phyloP scores from a whole-genome alignment of 2,797 vertebrate genomes.

The Myotis daubentonii region DNA sequence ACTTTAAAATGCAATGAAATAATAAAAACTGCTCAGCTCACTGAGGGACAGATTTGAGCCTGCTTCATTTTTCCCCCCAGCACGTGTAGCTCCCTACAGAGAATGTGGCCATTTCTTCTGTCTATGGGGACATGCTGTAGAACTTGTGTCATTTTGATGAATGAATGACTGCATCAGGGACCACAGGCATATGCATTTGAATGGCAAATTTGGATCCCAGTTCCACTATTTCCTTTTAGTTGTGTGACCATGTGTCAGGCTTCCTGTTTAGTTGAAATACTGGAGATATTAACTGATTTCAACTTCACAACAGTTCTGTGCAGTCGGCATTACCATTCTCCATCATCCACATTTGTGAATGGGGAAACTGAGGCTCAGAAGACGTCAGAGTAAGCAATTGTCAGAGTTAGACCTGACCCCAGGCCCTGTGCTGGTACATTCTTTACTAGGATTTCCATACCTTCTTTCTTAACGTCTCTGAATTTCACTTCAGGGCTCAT shows the following conservation, averaged over 20 bases:
- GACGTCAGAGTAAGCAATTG: neutral
- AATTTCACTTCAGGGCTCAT: neutral
- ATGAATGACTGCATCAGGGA: neutral
- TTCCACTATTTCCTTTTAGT: neutral
- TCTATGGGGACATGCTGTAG: neutral
- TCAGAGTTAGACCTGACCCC: neutral
- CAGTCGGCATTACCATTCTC: neutral
- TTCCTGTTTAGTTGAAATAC: neutral
- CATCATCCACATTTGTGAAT: neutral
- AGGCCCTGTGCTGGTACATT: neutral
- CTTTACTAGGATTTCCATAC: neutral
- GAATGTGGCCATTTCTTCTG: neutral
- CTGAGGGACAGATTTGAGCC: neutral
- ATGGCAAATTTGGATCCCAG: neutral
- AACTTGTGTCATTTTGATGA: neutral
- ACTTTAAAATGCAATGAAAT: constrained; percentile 21
- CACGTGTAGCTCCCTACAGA: neutral
- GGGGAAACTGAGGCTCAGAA: neutral
- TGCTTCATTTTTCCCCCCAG: neutral
- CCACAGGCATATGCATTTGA: neutral
- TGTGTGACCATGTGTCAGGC: neutral
- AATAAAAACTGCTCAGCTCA: neutral
- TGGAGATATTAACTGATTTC: neutral
- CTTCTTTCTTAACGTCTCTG: neutral
- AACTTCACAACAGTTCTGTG: neutral